Evolutionary conservation across 2,113 vertebrate genomes (phyloP), one percentile per base, ranked within the genome.

Genomic region (Pachypanchax playfairii): DNA sequence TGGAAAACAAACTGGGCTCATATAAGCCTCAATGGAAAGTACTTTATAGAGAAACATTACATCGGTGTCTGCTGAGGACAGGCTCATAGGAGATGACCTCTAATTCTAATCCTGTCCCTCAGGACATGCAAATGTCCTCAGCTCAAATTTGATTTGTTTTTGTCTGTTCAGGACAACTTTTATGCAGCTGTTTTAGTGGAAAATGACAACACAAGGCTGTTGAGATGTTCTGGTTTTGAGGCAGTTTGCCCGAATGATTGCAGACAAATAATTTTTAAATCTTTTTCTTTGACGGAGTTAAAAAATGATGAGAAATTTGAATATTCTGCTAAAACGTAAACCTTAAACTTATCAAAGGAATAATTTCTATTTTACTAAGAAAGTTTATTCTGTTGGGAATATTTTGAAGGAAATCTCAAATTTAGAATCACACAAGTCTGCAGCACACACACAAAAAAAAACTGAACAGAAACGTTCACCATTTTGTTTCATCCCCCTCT

Each of bases 21-120:
- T 73, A 61, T 44, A 53, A 63, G 56, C 79, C 71, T 86, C 84
- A 67, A 66, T 75, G 77, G 80, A 85, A 83, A 71, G 84, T 75
- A 79, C 84, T 89, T 85, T 85, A 84, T 75, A 77, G 77, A 67
- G 70, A 86, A 85, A 86, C 83, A 84, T 82, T 85, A 79, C 74
- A 59, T 77, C 29, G 68, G 67, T 21, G 60, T 84, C 80, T 84
- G 76, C 66, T 59, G 75, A 88, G 87, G 77, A 87, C 82, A 18
- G 49, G 65, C 78, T 85, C 75, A 65, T 82, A 84, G 75, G 75
- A 71, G 84, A 88, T 88, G 87, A 88, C 88, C 89, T 91, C 87
- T 89, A 89, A 90, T 89, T 88, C 77, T 90, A 91, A 91, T 91
- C 85, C 86, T 77, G 75, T 91, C 87, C 85, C 87, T 80, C 59